A percentile compares a stretch with the other conserved stretches of the same genome.
These are phyloP conservation scores for Nomada flava DNA, from an alignment of 2,888 invertebrate species.

Conservation along the genomic window DNA sequence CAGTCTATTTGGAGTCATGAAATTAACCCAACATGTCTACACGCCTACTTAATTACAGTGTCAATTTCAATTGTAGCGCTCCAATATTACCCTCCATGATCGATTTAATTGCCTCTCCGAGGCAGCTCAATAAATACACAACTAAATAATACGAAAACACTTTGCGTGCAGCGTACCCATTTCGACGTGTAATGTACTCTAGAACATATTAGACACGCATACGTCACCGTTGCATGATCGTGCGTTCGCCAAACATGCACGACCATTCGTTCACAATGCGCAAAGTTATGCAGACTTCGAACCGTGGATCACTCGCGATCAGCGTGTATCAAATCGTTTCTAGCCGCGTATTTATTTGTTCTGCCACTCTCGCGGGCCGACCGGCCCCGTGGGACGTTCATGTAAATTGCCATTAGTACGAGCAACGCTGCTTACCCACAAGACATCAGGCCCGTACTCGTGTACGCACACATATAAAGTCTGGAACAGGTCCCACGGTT, in stretches of 20 bases:
- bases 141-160: constrained; percentile 14
- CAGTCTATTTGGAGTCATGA: too few species aligned
- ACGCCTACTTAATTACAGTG: too few species aligned
- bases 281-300: constrained; percentile 27
- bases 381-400: constrained; percentile 63
- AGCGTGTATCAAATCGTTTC: constrained; percentile 65
- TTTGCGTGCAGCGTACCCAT: constrained; percentile 20
- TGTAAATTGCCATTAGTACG: constrained; percentile 66
- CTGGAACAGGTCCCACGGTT: constrained; percentile 69
- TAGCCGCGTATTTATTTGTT: constrained; percentile 62
- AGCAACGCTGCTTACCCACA: constrained; percentile 35
- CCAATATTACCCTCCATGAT: too few species aligned
- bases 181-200: constrained; percentile 15
- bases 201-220: constrained; percentile 19
- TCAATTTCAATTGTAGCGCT: too few species aligned
- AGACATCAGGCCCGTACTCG: constrained; percentile 21
- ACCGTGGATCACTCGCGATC: constrained; percentile 63
- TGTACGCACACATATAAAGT: constrained; percentile 20
- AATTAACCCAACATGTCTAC: too few species aligned
- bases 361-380: constrained; percentile 40
- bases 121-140: too few species aligned
- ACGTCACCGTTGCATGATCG: constrained; percentile 16
- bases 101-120: too few species aligned
- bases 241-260: constrained; percentile 7
- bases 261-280: constrained; percentile 27